Evolutionary conservation across 1,140 invertebrate genomes (phyloP).

Genomic region (Reticulitermes speratus): DNA sequence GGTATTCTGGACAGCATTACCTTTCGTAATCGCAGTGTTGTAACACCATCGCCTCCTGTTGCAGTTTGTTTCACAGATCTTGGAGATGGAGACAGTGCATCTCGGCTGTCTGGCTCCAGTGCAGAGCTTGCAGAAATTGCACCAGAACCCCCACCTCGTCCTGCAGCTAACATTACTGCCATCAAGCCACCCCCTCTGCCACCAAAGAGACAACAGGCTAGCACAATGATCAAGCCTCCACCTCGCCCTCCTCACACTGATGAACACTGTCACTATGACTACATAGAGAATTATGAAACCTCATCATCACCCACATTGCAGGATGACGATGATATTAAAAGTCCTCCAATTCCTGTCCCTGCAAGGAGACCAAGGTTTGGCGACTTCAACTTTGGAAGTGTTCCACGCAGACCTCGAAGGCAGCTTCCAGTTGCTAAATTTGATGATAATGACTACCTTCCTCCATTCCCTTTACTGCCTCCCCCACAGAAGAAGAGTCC

Average conservation of each 20-base stretch:
- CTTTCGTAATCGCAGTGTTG: conserved; percentile 33
- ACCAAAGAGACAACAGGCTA: conserved; percentile 68
- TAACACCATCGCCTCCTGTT: conserved; percentile 34
- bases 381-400: conserved; percentile 47
- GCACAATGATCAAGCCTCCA: conserved; percentile 55
- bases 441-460: conserved; percentile 32
- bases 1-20: conserved; percentile 37
- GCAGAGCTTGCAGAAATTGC: conserved; percentile 50
- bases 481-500: conserved; percentile 45
- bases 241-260: conserved; percentile 63
- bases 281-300: conserved; percentile 56
- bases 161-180: conserved; percentile 52
- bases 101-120: conserved; percentile 46
- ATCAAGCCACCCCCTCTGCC: conserved; percentile 79
- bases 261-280: conserved; percentile 59
- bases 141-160: conserved; percentile 70
- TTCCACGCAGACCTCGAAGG: conserved; percentile 48
- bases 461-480: conserved; percentile 44
- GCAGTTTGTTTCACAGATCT: conserved; percentile 28
- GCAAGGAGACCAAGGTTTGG: conserved; percentile 55
- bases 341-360: conserved; percentile 39
- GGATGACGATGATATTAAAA: conserved; percentile 20
- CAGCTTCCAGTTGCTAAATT: conserved; percentile 35
- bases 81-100: conserved; percentile 41
- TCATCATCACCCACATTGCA: conserved; percentile 39